Percentiles rank a stretch among this genome's conserved stretches.
Evolutionary conservation across 2,888 invertebrate genomes (phyloP).

Genomic region (Chrysina gloriosa): DNA sequence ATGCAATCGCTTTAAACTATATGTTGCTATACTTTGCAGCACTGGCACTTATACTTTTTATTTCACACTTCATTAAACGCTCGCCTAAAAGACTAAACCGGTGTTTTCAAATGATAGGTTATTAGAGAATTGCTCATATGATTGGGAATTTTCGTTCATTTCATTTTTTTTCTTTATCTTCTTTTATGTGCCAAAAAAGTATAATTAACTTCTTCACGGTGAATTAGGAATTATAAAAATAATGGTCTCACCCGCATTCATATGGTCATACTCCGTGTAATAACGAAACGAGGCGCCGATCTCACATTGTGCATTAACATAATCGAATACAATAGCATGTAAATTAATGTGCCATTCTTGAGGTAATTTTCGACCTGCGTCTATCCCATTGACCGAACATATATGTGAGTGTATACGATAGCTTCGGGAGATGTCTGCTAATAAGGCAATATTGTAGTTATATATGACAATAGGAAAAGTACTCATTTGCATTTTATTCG

Average conservation of each 20-base stretch:
- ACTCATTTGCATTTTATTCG: not conserved
- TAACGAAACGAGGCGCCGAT: not conserved
- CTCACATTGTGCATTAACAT: constrained; percentile 17
- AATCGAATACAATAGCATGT: constrained; percentile 32
- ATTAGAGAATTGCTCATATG: not conserved
- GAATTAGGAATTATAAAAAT: not conserved
- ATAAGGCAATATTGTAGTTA: constrained; percentile 22
- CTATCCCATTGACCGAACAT: not conserved
- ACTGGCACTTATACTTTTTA: not conserved
- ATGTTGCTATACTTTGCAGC: too few species aligned
- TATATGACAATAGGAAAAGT: not conserved
- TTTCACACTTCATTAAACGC: not conserved
- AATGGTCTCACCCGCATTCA: not conserved
- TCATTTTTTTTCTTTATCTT: not conserved
- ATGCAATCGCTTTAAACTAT: too few species aligned
- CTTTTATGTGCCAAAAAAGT: not conserved
- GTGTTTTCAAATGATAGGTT: not conserved
- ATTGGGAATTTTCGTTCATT: not conserved
- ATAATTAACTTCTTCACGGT: not conserved
- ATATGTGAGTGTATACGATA: not conserved
- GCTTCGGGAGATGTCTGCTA: not conserved
- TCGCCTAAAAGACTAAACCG: not conserved
- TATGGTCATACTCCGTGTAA: constrained; percentile 11
- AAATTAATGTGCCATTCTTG: constrained; percentile 27
- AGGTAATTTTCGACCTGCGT: constrained; percentile 1